Evolutionary conservation across 1,140 invertebrate species (phyloP).

Genomic region (Bombus waltoni): DNA sequence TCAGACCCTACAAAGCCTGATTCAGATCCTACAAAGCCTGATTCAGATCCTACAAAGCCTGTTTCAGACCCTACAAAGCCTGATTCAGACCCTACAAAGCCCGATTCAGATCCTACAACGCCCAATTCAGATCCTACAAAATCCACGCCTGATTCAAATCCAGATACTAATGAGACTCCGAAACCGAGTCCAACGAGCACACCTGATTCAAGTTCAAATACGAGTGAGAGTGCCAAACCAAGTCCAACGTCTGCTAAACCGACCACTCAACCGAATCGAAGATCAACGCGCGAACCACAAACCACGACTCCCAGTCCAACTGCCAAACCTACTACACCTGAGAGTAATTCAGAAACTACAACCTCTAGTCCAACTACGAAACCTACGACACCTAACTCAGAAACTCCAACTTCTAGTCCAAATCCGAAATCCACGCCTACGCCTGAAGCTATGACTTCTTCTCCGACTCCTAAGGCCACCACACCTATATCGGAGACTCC

Average conservation of each 20-base stretch:
- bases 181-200: background rate
- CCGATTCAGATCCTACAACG: background rate
- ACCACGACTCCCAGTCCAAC: background rate
- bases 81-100: background rate
- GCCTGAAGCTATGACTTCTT: too few species aligned
- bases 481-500: background rate
- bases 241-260: background rate
- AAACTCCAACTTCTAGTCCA: background rate
- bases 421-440: background rate
- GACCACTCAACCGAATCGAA: background rate
- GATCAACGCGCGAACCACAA: background rate
- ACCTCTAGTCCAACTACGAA: background rate
- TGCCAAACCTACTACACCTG: background rate
- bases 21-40: too few species aligned
- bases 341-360: background rate
- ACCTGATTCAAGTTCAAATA: slow-evolving; percentile 1
- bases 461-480: too few species aligned
- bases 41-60: background rate
- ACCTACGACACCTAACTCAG: slow-evolving; percentile 5
- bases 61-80: background rate
- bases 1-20: background rate
- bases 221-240: background rate
- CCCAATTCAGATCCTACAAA: background rate
- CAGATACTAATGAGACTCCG: background rate
- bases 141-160: background rate